phyloP scores from a whole-genome alignment of 2,888 invertebrate genomes.

The Himalopsyche japonica region DNA sequence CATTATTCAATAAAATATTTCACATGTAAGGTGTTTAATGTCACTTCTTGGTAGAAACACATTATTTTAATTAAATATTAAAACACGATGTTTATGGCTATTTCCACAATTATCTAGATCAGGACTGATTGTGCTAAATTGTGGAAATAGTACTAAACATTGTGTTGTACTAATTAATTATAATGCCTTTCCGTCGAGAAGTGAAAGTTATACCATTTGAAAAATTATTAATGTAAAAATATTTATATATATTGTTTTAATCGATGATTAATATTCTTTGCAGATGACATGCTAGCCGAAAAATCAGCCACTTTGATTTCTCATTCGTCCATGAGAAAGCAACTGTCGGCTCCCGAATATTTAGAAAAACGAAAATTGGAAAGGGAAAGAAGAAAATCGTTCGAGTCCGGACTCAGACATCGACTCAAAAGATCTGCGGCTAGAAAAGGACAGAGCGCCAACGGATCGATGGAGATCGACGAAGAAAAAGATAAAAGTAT shows the following conservation, averaged over 20 bases:
- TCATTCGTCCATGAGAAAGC: slow-evolving; percentile 69
- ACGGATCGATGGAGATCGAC: slow-evolving; percentile 17
- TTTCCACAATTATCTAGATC: no score
- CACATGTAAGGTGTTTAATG: no score
- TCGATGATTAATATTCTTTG: slow-evolving; percentile 41
- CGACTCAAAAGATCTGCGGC: slow-evolving; percentile 59
- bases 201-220: no score
- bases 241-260: not conserved
- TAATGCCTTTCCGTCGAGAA: no score
- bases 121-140: no score
- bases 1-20: not conserved
- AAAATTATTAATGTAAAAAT: not conserved
- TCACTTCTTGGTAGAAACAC: no score
- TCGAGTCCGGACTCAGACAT: slow-evolving; percentile 63
- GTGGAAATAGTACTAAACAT: no score
- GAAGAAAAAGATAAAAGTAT: slow-evolving; percentile 29
- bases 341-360: slow-evolving; percentile 86
- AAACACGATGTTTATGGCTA: no score
- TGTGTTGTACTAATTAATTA: no score
- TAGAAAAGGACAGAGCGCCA: slow-evolving; percentile 12
- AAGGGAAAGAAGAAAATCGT: slow-evolving; percentile 67
- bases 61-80: no score
- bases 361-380: slow-evolving; percentile 82
- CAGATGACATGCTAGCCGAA: slow-evolving; percentile 67
- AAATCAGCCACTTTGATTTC: slow-evolving; percentile 60